Base-by-base conservation (phyloP, 1,140 invertebrate genomes). In the Rhyacophila brunnea region DNA sequence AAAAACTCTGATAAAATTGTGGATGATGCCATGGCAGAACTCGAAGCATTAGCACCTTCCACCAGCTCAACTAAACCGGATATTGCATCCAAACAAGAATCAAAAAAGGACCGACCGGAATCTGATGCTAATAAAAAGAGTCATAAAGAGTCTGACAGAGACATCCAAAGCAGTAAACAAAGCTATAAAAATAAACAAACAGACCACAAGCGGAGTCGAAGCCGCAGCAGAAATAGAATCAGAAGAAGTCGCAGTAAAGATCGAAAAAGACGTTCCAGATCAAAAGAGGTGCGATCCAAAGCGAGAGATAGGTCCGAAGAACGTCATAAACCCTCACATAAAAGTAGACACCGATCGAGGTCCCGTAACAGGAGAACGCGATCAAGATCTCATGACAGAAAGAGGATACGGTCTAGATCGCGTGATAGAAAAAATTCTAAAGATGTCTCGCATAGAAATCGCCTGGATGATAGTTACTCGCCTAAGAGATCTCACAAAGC, bases 11-110 rank as follows among this genome's bases (percentile, higher is more conserved):
- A 75, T 68, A 81, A 83, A 68, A 76, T 88, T 40, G 86, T 92
- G 13, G 86, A 88, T 67, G 86, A 91, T 71, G 87, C 91, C 38
- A 94, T 98, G 91, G 87, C 89, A 42, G 89, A 92, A 66, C 78
- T 98, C 40, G 94, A 97, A 77, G 89, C 92, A 11, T 72, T 96
- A 14, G 91, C 93, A 9, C 91, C 92, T 0, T 79, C 82, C 13
- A 69, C 70, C 6, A 23, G 34, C 43, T 74, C 71, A n/a, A 70
- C 13, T 36, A 38, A 46, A 35, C 13, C 2, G 59, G 59, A 59
- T 49, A 60, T 38, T 14, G 9, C 23, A 28, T 28, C 23, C 4
- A 28, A 28, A 28, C 23, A 9, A 5, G 23, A 28, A 5, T 5
- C 23, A 5, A 28, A 28, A 28, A 28, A 28, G 9, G 23, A 28